phyloP scores from a whole-genome alignment of 2,888 invertebrate genomes.

The Nomada hirtipes region DNA sequence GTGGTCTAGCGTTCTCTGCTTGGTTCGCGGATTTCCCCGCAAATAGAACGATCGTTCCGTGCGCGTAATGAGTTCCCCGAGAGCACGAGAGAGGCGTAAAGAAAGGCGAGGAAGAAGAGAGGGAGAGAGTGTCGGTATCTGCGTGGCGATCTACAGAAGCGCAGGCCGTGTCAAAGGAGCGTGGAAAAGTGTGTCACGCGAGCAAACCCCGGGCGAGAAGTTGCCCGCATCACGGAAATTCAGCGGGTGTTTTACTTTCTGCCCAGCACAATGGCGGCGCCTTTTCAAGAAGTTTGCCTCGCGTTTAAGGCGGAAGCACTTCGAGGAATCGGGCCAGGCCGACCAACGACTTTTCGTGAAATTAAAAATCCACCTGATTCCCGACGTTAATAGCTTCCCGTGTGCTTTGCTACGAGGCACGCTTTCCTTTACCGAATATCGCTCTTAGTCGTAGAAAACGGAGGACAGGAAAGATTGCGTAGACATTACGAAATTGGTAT shows the following conservation, averaged over 20 bases:
- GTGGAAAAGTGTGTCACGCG: slow-evolving; percentile 72
- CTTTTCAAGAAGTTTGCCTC: slow-evolving; percentile 32
- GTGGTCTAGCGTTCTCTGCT: slow-evolving; percentile 12
- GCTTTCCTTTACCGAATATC: neutral
- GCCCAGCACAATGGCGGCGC: slow-evolving; percentile 23
- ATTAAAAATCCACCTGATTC: slow-evolving; percentile 42
- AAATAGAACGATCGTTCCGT: slow-evolving; percentile 57
- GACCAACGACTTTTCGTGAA: slow-evolving; percentile 31
- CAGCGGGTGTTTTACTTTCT: slow-evolving; percentile 37
- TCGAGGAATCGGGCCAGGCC: slow-evolving; percentile 23
- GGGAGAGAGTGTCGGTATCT: slow-evolving; percentile 66
- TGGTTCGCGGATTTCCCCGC: slow-evolving; percentile 25
- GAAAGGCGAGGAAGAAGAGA: neutral
- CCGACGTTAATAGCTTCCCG: slow-evolving; percentile 31
- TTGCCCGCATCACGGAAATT: slow-evolving; percentile 51
- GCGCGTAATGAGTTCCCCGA: slow-evolving; percentile 64
- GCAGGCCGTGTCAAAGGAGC: slow-evolving; percentile 60
- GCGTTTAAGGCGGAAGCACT: slow-evolving; percentile 24
- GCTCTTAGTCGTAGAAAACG: no score
- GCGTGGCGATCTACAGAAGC: slow-evolving; percentile 64
- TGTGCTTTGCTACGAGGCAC: neutral
- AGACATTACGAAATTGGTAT: no score
- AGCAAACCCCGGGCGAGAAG: slow-evolving; percentile 48
- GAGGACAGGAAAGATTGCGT: neutral
- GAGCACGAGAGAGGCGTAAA: neutral